Evolutionary conservation across 2,113 vertebrate species (phyloP), one percentile per base, ranked within the genome.

Genomic region (Candoia aspera): DNA sequence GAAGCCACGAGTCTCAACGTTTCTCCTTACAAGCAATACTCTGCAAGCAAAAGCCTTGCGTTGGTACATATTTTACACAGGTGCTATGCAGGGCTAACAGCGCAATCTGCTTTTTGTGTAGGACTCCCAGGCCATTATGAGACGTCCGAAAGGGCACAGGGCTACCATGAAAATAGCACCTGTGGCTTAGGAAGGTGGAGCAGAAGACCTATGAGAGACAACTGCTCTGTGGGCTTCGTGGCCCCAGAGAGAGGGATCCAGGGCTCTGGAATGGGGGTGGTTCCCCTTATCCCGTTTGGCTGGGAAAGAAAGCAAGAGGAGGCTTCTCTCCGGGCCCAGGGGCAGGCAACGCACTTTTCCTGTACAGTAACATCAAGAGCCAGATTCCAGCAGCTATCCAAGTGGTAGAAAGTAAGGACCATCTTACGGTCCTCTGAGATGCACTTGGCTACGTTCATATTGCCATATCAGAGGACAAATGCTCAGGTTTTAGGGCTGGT

Each of bases 401-500:
- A 1, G 23, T 19, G 17, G 29, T 49, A 46, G 10, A 73, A 19
- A 15, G 6, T 54, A 49, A 42, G 29, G 4, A 6, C 11, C 13
- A 23, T 9, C 33, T 26, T 42, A 4, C 26, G 6, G 42, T 23
- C 53, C 37, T 59, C 12, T 79, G 62, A 49, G 37, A 73, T 29
- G 73, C 10, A 13, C 13, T 60, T 59, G 59, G 26, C 6, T 54
- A 3, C n/a, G 1, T 29, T 24, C 55, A 21, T 21, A 55, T 29
- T 33, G 58, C 26, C 84, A 73, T 55, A 9, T 13, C 19, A 33
- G 54, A 8, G 8, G 13, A n/a, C 49, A 95, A 92, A 92, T 42
- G 1, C 90, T 1, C 17, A 91, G 83, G 3, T 57, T 59, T 62
- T 91, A 94, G 91, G 91, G 95, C 62, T 46, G 4, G 59, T 37